These are phyloP conservation scores for Corbicula japonica DNA, from an alignment of 2,888 invertebrate species.

Conservation along the genomic window DNA sequence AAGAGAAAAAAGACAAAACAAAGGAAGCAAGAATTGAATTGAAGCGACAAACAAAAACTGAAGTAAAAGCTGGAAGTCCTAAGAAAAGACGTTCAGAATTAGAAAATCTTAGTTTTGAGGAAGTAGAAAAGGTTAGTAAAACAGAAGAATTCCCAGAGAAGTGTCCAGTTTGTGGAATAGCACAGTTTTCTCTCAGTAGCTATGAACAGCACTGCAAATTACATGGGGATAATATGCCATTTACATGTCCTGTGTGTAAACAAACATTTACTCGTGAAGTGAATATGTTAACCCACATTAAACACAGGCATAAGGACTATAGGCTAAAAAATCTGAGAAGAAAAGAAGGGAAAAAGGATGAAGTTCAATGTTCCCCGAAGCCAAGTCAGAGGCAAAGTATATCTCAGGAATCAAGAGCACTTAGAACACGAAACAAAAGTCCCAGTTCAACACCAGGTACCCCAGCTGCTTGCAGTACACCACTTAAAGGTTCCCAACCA, in stretches of 20 bases:
- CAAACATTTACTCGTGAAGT: constrained; percentile 29
- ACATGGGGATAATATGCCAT: constrained; percentile 28
- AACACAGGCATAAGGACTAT: constrained; percentile 31
- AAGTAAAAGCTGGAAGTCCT: constrained; percentile 24
- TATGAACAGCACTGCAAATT: constrained; percentile 28
- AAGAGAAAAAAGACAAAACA: constrained; percentile 16
- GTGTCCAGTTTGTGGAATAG: constrained; percentile 33
- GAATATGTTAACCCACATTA: constrained; percentile 45
- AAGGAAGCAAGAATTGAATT: not conserved
- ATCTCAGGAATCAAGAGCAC: too few relatives aligned
- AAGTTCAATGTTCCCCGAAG: too few relatives aligned
- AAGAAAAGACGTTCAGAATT: constrained; percentile 25
- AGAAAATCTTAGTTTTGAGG: constrained; percentile 20
- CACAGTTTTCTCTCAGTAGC: constrained; percentile 29
- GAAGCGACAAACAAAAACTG: constrained; percentile 24
- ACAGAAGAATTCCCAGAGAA: constrained; percentile 38
- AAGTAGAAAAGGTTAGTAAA: constrained; percentile 21
- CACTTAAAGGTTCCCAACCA: constrained; percentile 37
- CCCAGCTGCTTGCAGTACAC: constrained; percentile 48
- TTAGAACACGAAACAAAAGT: constrained; percentile 26
- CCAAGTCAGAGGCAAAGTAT: too few relatives aligned
- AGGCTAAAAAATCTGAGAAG: constrained; percentile 18
- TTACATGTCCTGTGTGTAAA: constrained; percentile 42
- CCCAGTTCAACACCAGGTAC: constrained; percentile 15
- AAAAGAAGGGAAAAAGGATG: not conserved